Conservation (phyloP, 1,140 invertebrate species). For the Ooceraea biroi region DNA sequence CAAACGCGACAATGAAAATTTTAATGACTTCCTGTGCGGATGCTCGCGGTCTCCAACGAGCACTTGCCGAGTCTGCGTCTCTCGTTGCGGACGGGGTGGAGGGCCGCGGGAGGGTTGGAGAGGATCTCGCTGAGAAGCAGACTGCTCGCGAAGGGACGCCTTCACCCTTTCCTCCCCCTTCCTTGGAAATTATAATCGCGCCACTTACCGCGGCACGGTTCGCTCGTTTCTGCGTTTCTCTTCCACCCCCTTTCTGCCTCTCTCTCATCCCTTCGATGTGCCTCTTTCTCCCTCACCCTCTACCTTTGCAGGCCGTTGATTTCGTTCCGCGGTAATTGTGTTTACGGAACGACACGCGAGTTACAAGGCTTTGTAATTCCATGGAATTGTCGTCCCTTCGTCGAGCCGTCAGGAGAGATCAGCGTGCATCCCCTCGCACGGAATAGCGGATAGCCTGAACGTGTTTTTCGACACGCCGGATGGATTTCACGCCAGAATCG, state of each 20-base stretch:
- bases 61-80: slow-evolving; percentile 65
- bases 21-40: slow-evolving; percentile 74
- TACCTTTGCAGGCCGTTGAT: slow-evolving; percentile 58
- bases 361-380: slow-evolving; percentile 74
- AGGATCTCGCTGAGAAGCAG: slow-evolving; percentile 56
- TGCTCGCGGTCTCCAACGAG: slow-evolving; percentile 65
- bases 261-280: slow-evolving; percentile 9
- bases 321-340: slow-evolving; percentile 75
- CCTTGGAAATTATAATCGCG: slow-evolving; percentile 79
- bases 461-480: slow-evolving; percentile 30
- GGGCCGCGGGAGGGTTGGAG: slow-evolving; percentile 33
- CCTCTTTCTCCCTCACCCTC: not conserved
- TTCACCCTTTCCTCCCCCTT: slow-evolving; percentile 66
- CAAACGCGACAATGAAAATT: slow-evolving; percentile 71
- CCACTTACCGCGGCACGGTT: slow-evolving; percentile 74
- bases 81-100: not conserved
- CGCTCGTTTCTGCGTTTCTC: slow-evolving; percentile 67
- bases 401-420: slow-evolving; percentile 27
- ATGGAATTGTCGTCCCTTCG: slow-evolving; percentile 55
- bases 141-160: slow-evolving; percentile 71
- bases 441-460: not conserved
- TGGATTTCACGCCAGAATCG: slow-evolving; percentile 25
- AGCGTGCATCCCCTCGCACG: not conserved
- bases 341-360: slow-evolving; percentile 78
- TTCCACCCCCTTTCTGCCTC: slow-evolving; percentile 22